Evolutionary conservation across 2,797 vertebrate species (phyloP).

Genomic region (Mareca penelope): DNA sequence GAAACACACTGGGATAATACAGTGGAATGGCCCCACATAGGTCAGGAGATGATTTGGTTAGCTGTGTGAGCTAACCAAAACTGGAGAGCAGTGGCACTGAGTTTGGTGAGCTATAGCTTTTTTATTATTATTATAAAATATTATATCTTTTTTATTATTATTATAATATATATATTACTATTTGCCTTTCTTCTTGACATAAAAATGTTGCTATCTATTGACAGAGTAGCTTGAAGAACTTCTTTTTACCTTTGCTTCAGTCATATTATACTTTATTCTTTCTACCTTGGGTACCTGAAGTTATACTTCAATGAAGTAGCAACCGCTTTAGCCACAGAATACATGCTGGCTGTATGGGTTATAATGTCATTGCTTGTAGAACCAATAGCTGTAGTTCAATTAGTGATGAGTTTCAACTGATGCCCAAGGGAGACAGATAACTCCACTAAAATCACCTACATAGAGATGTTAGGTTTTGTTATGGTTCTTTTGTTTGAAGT

Average conservation of each 20-base stretch:
- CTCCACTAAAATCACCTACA: background rate
- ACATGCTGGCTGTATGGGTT: background rate
- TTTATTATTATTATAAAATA: too few species aligned
- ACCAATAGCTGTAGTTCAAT: background rate
- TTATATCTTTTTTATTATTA: too few species aligned
- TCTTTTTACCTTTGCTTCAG: background rate
- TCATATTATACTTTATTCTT: background rate
- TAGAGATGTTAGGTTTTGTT: background rate
- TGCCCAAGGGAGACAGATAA: background rate
- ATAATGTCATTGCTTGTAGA: background rate
- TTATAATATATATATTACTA: background rate
- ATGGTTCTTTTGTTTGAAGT: background rate
- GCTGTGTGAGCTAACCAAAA: background rate
- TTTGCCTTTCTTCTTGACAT: background rate
- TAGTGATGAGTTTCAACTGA: background rate
- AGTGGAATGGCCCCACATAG: rapidly evolving
- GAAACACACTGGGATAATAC: rapidly evolving
- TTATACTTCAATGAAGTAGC: background rate
- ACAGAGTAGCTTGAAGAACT: background rate
- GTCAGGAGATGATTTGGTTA: background rate
- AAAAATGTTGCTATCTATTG: background rate
- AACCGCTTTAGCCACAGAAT: background rate
- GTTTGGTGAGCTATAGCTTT: background rate
- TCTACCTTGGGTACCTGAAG: background rate
- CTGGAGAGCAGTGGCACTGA: background rate